These are phyloP conservation scores for Xylota sylvarum DNA, from an alignment of 2,888 invertebrate species.

Conservation along the genomic window DNA sequence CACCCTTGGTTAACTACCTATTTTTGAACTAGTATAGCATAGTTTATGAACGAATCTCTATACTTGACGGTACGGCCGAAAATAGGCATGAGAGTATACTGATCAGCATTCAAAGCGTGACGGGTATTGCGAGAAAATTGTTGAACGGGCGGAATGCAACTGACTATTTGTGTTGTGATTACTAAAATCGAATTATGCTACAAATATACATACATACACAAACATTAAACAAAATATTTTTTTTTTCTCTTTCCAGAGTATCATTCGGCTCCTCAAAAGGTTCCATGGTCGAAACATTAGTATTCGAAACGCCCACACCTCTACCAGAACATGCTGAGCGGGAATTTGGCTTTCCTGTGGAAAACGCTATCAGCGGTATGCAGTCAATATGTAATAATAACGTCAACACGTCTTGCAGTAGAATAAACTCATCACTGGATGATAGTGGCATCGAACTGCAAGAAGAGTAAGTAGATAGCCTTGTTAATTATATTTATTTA, in stretches of 20 bases:
- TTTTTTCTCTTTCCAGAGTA: slow-evolving; percentile 88
- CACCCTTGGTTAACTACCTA: no score
- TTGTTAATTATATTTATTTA: neutral
- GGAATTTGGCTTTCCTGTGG: slow-evolving; percentile 81
- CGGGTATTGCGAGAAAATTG: no score
- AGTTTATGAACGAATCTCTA: no score
- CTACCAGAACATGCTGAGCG: slow-evolving; percentile 87
- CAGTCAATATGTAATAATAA: slow-evolving; percentile 70
- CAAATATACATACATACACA: no score
- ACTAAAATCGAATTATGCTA: no score
- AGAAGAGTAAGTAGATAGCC: slow-evolving; percentile 83
- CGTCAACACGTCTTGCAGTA: slow-evolving; percentile 77
- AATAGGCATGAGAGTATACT: no score
- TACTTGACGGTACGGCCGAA: no score
- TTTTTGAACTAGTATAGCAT: no score
- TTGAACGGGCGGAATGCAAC: no score
- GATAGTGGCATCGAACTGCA: slow-evolving; percentile 84
- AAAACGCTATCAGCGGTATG: slow-evolving; percentile 78
- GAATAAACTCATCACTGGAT: slow-evolving; percentile 85
- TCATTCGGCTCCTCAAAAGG: slow-evolving; percentile 97
- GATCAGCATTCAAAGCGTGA: no score
- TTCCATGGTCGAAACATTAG: slow-evolving; percentile 97
- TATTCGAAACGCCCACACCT: slow-evolving; percentile 92
- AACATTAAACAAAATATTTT: neutral
- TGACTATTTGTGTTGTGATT: no score